These are phyloP conservation scores for Drepanosiphum platanoidis DNA, from an alignment of 2,888 invertebrate genomes.

Conservation along the genomic window DNA sequence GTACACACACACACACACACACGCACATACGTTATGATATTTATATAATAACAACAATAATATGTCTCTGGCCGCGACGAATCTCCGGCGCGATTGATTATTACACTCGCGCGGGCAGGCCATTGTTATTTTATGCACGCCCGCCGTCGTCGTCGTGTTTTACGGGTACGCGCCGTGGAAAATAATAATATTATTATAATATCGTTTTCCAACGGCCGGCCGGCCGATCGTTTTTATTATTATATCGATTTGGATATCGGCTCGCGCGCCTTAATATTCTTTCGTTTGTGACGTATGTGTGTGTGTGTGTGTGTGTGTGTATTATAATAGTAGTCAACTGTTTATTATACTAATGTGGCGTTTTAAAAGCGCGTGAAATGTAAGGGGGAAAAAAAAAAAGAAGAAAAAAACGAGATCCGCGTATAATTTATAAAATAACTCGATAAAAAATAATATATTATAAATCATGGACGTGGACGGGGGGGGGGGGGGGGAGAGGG, in stretches of 20 bases:
- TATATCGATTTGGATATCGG: too few species aligned
- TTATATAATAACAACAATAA: too few species aligned
- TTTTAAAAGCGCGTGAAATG: background rate
- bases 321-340: background rate
- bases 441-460: background rate
- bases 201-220: background rate
- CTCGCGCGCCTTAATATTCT: too few species aligned
- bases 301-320: background rate
- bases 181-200: background rate
- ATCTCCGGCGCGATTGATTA: too few species aligned
- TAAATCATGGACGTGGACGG: background rate
- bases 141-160: background rate
- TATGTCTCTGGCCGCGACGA: constrained; percentile 39
- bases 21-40: too few species aligned
- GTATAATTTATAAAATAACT: constrained; percentile 5
- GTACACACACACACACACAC: too few species aligned
- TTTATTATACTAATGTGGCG: background rate
- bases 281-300: background rate
- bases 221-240: background rate
- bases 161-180: background rate
- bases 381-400: too few species aligned
- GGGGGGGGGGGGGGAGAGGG: background rate
- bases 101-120: constrained; percentile 1
- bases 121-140: constrained; percentile 6
- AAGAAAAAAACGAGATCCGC: background rate